These are phyloP conservation scores for Macrochelys suwanniensis DNA, from an alignment of 2,797 vertebrate species.

Conservation along the genomic window DNA sequence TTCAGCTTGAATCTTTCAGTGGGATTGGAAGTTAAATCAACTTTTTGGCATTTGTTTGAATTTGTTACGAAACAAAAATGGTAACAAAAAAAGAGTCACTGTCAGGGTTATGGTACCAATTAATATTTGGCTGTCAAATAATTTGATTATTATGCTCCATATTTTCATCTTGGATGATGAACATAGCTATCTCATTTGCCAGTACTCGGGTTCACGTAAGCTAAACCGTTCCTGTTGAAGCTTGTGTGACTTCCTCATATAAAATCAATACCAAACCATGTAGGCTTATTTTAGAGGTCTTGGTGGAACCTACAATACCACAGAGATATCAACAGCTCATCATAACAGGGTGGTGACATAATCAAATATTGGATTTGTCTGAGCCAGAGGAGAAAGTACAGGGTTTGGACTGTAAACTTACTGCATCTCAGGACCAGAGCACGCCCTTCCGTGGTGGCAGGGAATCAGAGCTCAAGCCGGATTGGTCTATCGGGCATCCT, in stretches of 20 bases:
- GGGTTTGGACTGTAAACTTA: too few relatives aligned
- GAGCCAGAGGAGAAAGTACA: background rate
- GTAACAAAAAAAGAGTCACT: background rate
- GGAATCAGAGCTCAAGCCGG: rapidly evolving
- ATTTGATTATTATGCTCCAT: background rate
- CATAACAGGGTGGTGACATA: background rate
- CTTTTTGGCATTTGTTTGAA: background rate
- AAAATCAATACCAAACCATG: background rate
- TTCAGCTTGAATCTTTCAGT: background rate
- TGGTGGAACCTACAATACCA: background rate
- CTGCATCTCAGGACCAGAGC: too few relatives aligned
- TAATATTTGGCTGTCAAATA: background rate
- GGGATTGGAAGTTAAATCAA: background rate
- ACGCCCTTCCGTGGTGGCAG: background rate
- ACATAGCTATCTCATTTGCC: background rate
- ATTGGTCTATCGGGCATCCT: background rate
- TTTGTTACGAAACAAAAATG: background rate
- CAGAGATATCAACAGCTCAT: too few relatives aligned
- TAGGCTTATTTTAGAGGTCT: background rate
- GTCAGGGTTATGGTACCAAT: background rate
- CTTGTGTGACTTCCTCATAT: background rate
- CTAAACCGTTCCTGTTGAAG: background rate
- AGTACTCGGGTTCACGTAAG: background rate
- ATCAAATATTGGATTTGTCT: background rate
- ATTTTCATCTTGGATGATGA: background rate